Evolutionary conservation across 2,888 invertebrate genomes (phyloP).

Genomic region (Nymphalis c-album): DNA sequence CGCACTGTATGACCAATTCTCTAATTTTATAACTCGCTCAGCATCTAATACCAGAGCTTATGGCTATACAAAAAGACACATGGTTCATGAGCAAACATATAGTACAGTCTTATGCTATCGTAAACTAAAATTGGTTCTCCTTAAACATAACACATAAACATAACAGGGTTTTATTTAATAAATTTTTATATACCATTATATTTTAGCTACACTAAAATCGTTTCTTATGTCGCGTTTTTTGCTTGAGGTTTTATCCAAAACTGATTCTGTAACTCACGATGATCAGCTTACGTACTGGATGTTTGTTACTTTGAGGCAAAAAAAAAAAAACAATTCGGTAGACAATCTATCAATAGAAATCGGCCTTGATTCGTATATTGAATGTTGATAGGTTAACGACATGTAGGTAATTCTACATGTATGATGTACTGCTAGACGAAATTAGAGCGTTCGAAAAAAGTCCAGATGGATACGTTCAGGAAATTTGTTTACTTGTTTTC

Average conservation of each 20-base stretch:
- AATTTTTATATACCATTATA: not conserved
- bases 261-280: not conserved
- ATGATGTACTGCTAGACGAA: slow-evolving; percentile 5
- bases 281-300: slow-evolving; percentile 16
- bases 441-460: not conserved
- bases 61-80: slow-evolving; percentile 27
- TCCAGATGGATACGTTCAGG: not conserved
- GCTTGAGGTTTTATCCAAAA: slow-evolving; percentile 4
- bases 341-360: slow-evolving; percentile 10
- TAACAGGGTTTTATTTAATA: slow-evolving; percentile 10
- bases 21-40: slow-evolving; percentile 62
- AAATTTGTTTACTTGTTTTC: slow-evolving; percentile 8
- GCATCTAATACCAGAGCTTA: slow-evolving; percentile 24
- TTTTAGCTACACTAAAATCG: not conserved
- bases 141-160: slow-evolving; percentile 7
- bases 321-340: slow-evolving; percentile 20
- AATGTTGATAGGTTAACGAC: slow-evolving; percentile 26
- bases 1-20: slow-evolving; percentile 70
- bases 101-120: not conserved
- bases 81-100: slow-evolving; percentile 15
- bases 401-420: not conserved
- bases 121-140: slow-evolving; percentile 12
- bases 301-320: slow-evolving; percentile 5
- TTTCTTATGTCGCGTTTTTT: slow-evolving; percentile 6
- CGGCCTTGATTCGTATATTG: slow-evolving; percentile 30